A percentile compares a stretch with the other conserved stretches of the same genome.
These are phyloP conservation scores for Buphagus erythrorhynchus DNA, from an alignment of 2,797 vertebrate species.

Conservation along the genomic window DNA sequence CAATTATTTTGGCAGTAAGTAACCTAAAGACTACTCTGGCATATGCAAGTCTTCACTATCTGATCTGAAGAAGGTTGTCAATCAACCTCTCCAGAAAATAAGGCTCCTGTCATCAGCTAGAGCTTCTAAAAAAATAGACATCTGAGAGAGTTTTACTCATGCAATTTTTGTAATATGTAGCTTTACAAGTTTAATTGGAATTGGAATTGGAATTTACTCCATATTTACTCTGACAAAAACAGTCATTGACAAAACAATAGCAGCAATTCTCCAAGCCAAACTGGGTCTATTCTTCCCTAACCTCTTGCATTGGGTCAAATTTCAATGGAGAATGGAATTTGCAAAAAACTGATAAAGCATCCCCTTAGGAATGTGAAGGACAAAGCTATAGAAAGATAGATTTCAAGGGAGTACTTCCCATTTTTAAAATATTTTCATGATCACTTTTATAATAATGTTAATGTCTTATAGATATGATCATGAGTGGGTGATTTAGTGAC, in stretches of 20 bases:
- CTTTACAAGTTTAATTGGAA: neutral
- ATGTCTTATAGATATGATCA: neutral
- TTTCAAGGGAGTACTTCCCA: neutral
- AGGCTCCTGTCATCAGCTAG: neutral
- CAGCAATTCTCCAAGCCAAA: neutral
- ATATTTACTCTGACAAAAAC: neutral
- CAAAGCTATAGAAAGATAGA: neutral
- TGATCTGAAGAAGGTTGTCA: neutral
- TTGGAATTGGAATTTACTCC: neutral
- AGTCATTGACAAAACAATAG: neutral
- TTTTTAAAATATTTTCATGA: neutral
- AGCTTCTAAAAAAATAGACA: neutral
- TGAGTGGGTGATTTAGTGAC: neutral
- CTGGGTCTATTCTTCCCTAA: neutral
- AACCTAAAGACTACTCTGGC: neutral
- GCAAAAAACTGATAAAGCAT: neutral
- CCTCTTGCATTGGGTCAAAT: neutral
- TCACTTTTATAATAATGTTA: neutral
- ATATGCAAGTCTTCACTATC: neutral
- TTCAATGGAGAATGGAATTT: neutral
- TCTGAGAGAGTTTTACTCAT: neutral
- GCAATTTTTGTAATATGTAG: neutral
- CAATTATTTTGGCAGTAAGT: neutral
- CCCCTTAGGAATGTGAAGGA: neutral
- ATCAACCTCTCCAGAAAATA: neutral